These are phyloP conservation scores for Pachycephala philippinensis DNA, from an alignment of 2,113 vertebrate genomes.

Conservation along the genomic window DNA sequence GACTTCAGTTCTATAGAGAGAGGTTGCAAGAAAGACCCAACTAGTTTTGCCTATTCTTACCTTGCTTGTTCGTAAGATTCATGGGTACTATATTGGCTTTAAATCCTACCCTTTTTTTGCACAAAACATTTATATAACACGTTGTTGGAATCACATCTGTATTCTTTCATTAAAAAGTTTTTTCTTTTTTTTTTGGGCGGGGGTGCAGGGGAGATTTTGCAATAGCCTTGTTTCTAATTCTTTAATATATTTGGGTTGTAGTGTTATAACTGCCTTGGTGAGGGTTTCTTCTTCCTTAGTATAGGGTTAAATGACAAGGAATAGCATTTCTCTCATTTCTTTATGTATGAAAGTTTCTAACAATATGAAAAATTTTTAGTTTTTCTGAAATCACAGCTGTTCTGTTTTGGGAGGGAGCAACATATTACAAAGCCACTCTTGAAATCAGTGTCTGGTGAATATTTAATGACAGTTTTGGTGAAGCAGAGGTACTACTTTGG, in stretches of 20 bases:
- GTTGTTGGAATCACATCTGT: background rate
- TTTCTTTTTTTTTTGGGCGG: fast-evolving
- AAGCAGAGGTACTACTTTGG: background rate
- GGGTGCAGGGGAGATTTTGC: background rate
- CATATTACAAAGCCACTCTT: background rate
- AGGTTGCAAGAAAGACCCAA: background rate
- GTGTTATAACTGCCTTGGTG: background rate
- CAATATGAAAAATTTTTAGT: background rate
- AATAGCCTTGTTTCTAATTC: background rate
- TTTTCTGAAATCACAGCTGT: background rate
- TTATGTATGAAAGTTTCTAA: background rate
- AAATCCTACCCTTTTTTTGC: background rate
- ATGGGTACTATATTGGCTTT: background rate
- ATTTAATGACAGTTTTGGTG: background rate
- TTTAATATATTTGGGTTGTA: background rate
- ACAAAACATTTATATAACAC: background rate
- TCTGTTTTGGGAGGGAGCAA: background rate
- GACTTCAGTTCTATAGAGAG: background rate
- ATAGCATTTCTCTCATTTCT: background rate
- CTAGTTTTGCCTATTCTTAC: background rate
- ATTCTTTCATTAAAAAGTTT: background rate
- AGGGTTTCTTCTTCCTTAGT: background rate
- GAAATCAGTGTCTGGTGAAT: background rate
- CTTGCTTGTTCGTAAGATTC: background rate
- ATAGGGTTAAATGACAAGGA: background rate